Base-by-base conservation (phyloP, 1,140 invertebrate genomes). In the Heterodera schachtii region DNA sequence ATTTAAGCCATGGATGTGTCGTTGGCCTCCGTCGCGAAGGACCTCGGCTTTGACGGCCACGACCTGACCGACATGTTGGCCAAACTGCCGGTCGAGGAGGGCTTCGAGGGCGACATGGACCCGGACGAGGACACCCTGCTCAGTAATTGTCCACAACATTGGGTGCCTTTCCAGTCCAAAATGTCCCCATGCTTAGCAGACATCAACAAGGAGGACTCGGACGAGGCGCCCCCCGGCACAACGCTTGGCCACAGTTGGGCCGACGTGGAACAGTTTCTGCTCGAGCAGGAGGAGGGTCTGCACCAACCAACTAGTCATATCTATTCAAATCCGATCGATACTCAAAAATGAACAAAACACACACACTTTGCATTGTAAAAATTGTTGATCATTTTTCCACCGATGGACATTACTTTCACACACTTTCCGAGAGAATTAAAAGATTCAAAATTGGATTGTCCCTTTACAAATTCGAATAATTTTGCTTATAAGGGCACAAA, bases 51-150 rank as follows among this genome's bases (percentile, higher is more conserved):
- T 41, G 83, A 84, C 47, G 82, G 82, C n/a, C 82, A 77, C 19
- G 82, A 84, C 46, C 69, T 84, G 4, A 84, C 82, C 13, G 82
- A 84, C 41, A 84, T 84, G 82, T 79, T 84, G 11, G 82, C 73
- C 16, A 49, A 80, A 75, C 66, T 84, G 19, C 82, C 82, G 21
- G 82, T 84, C 5, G 82, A 84, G 5, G 82, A 84, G 49, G 64
- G 67, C 47, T 71, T 83, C 44, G 82, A 84, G 16, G 74, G 70
- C 9, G 83, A 84, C 46, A 75, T 84, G 67, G 83, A 81, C 13
- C 46, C 73, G 16, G 78, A 80, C 82, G 82, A 84, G 71, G 82
- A 84, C 47, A 81, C 47, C 31, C 78, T 82, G 43, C 60, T 82
- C 44, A 74, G 81, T 82, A n/a, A 71, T 71, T 41, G 31, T 3